Evolutionary conservation across 2,888 invertebrate genomes (phyloP).

Genomic region (Agapetus fuscipes): DNA sequence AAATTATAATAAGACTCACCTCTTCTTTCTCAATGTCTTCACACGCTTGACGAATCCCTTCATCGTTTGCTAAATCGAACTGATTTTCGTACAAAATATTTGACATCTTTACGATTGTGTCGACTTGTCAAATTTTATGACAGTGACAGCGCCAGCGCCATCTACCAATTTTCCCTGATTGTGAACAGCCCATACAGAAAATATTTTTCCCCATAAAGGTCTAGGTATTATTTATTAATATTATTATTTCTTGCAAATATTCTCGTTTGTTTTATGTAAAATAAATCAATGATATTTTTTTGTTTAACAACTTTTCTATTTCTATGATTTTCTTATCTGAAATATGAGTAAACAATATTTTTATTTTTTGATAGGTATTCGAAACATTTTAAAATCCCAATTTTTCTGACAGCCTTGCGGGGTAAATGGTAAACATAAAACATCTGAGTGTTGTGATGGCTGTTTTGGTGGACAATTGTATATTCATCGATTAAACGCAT

Average conservation of each 20-base stretch:
- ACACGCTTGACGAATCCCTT: constrained; percentile 47
- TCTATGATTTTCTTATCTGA: no score
- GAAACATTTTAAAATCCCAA: neutral
- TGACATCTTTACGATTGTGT: constrained; percentile 16
- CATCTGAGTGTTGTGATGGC: constrained; percentile 17
- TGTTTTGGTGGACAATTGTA: constrained; percentile 8
- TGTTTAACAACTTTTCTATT: no score
- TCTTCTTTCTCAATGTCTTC: constrained; percentile 49
- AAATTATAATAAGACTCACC: no score
- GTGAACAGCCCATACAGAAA: no score
- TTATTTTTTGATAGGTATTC: neutral
- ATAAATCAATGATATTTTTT: neutral
- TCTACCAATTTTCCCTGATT: no score
- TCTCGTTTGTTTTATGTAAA: no score
- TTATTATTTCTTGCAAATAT: no score
- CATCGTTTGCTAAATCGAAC: constrained; percentile 36
- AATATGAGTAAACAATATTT: neutral
- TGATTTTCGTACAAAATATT: constrained; percentile 20
- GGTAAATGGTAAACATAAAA: constrained; percentile 20
- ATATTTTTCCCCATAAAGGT: no score
- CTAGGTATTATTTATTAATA: no score
- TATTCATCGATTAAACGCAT: neutral
- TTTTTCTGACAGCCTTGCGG: constrained; percentile 16
- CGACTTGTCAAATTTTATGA: constrained; percentile 14
- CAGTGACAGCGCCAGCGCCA: no score